Evolutionary conservation across 1,140 invertebrate genomes (phyloP), one percentile per base, ranked within the genome.

Genomic region (Drosophila kurseongensis): DNA sequence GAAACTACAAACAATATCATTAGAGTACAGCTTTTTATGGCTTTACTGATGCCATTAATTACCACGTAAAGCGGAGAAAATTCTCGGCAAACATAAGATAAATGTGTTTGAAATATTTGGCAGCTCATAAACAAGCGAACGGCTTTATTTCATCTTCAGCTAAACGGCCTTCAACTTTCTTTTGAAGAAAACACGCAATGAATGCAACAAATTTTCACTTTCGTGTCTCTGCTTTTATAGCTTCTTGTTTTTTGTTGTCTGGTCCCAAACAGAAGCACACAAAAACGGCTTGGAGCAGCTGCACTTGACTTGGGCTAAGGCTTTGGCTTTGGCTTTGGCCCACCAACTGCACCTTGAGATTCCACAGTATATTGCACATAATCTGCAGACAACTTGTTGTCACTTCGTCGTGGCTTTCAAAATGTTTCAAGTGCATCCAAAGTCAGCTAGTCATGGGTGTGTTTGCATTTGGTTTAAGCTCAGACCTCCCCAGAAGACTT

Each of bases 241-340:
- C 29, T 59, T 44, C 56, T 65, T 51, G 56, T 50, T 51, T 27
- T 42, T 52, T 81, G 72, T 74, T 74, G 56, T 63, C 63, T 73
- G 55, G 41, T 23, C 45, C 60, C 58, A 61, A 40, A 52, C 57
- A 59, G 29, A 44, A 54, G 41, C 45, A 62, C 51, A 58, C 35
- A 65, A 42, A 75, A 36, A 36, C 45, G 42, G 40, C 73, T 73
- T 35, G 66, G 73, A 66, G 78, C 72, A 36, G 14, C 48, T 75
- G 76, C 81, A 85, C 72, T 84, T 85, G 81, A 86, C 78, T 85
- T 80, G 57, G 62, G 59, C 62, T 68, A 80, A 83, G 75, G 50
- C 60, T 18, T 47, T 27, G 12, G 13, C 44, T 58, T 23, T 35
- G 50, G 48, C 48, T 55, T 29, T 42, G 50, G 50, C 60, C 47